Base-by-base conservation (phyloP, 1,140 invertebrate genomes). In the Drosophila biarmipes region DNA sequence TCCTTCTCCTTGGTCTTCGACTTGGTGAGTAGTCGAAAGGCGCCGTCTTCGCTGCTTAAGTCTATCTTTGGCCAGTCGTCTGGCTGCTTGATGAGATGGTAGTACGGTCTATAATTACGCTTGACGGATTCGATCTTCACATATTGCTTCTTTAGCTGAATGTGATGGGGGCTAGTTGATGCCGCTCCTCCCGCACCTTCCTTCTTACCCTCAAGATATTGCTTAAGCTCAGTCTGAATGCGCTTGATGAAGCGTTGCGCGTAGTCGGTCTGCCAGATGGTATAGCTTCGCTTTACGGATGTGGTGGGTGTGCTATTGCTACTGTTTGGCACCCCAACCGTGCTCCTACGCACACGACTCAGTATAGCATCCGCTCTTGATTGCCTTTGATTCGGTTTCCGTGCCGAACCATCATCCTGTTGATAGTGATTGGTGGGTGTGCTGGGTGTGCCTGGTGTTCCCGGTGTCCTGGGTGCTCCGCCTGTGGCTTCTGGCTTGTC, bases 361-460 rank as follows among this genome's bases (percentile, higher is more conserved):
- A 95, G 93, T 93, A 95, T 95, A 90, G 95, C 94, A 94, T 95
- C 94, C 78, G 93, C 94, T 75, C 95, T 94, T 56, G 94, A 94
- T 93, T 94, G 94, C 52, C 73, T 45, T 42, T 72, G 80, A 72
- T 67, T 76, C 35, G 64, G 53, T 57, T 67, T 54, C 61, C 78
- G 45, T 40, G 74, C 40, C 42, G 57, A 64, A 52, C 62, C 71
- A 67, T 73, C 69, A 52, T 86, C 74, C 45, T 81, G 40, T 66
- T 62, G 48, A 21, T 55, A 45, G 58, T 69, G 66, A n/a, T 14
- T 69, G 12, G 49, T 69, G 24, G 64, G 64, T 69, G 67, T 71
- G 34, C 42, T 43, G 4, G 42, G 72, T 57, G 57, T 64, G 31
- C 69, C 73, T 67, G 74, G 74, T 7, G 90, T 82, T 27, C 90